Percentiles rank a stretch among this genome's conserved stretches.
phyloP scores from a whole-genome alignment of 2,113 vertebrate genomes.

The Brachypteracias leptosomus region DNA sequence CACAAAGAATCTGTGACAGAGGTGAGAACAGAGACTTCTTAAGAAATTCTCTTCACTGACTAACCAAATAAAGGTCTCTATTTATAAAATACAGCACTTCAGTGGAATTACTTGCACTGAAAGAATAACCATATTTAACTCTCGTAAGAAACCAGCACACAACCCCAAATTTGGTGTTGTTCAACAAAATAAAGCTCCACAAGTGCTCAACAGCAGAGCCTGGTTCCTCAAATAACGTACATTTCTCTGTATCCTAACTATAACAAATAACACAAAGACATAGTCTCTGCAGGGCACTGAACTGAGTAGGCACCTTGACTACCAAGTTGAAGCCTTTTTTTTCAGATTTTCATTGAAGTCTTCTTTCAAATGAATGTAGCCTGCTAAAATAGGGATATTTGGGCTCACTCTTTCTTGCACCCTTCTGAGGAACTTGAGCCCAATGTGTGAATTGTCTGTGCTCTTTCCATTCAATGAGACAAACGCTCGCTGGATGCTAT shows the following conservation, averaged over 20 bases:
- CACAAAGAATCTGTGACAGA: neutral
- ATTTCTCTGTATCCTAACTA: neutral
- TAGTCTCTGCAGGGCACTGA: neutral
- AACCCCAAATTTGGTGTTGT: neutral
- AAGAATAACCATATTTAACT: neutral
- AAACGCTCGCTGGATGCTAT: accelerated
- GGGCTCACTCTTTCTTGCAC: neutral
- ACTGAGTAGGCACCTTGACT: accelerated
- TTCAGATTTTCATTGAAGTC: neutral
- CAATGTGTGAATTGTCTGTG: accelerated
- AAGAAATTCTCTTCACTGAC: neutral
- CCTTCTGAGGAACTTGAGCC: neutral
- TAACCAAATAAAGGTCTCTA: neutral
- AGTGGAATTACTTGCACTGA: neutral
- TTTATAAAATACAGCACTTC: neutral
- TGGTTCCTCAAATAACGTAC: accelerated
- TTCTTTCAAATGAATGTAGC: neutral
- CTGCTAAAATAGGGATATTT: neutral
- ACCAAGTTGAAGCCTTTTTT: neutral
- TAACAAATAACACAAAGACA: neutral
- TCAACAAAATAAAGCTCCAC: neutral
- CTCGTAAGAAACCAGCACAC: neutral
- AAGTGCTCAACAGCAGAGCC: neutral
- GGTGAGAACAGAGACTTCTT: neutral
- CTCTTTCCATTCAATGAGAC: neutral